phyloP scores from a whole-genome alignment of 2,113 vertebrate genomes.

The Entelurus aequoreus region DNA sequence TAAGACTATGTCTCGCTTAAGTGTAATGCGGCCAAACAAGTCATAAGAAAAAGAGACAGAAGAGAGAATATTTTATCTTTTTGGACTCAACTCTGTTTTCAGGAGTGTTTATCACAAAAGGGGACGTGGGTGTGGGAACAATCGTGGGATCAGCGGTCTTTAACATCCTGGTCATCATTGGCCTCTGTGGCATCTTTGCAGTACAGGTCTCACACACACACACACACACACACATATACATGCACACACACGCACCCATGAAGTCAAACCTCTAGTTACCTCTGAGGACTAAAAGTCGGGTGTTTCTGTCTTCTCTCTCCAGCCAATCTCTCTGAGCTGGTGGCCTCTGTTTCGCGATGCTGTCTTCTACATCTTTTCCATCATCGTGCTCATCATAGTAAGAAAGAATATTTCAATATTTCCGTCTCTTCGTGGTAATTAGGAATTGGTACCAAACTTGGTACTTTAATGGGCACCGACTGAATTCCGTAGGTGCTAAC shows the following conservation, averaged over 20 bases:
- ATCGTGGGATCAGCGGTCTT: constrained; percentile 79
- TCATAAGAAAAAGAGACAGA: too few species aligned
- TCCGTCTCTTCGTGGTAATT: background rate
- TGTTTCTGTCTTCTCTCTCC: constrained; percentile 9
- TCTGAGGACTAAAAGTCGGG: background rate
- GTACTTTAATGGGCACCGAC: too few species aligned
- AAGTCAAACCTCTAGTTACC: background rate
- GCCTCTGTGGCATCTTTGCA: constrained; percentile 74
- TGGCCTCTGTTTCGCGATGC: constrained; percentile 76
- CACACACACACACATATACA: background rate
- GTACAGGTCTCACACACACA: constrained; percentile 58
- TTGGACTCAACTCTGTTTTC: constrained; percentile 4
- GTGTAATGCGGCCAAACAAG: too few species aligned
- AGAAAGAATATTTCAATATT: constrained; percentile 24
- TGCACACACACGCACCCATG: background rate
- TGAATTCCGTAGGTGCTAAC: too few species aligned
- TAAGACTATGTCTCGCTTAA: too few species aligned
- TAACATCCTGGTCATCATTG: constrained; percentile 78
- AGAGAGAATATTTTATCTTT: too few species aligned
- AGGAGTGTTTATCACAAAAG: constrained; percentile 79
- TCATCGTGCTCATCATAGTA: constrained; percentile 74
- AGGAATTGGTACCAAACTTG: too few species aligned
- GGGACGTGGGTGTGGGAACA: constrained; percentile 76
- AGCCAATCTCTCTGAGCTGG: constrained; percentile 73
- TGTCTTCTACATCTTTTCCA: constrained; percentile 73